Percentiles rank a stretch among this genome's conserved stretches.
phyloP scores from a whole-genome alignment of 2,797 vertebrate species.

The Muraenolepis orangiensis region DNA sequence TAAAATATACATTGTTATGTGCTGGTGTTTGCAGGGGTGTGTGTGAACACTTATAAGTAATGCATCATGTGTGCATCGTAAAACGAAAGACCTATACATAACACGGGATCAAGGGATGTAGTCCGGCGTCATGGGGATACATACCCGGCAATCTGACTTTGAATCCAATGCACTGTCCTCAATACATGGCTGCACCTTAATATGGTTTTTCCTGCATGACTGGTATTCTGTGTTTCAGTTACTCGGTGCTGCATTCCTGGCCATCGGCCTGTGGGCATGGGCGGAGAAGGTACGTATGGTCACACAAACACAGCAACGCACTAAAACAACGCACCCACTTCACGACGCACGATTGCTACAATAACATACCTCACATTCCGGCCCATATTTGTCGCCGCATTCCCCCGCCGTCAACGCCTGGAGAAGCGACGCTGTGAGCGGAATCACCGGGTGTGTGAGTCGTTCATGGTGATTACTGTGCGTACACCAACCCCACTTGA shows the following conservation, averaged over 20 bases:
- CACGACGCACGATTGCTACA: slow-evolving; percentile 18
- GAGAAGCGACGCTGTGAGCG: slow-evolving; percentile 2
- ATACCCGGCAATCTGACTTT: not conserved
- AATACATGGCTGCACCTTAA: slow-evolving; percentile 19
- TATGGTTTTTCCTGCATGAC: slow-evolving; percentile 22
- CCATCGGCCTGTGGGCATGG: slow-evolving; percentile 92
- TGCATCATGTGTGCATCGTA: not conserved
- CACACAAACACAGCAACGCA: slow-evolving; percentile 23
- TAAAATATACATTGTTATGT: too few species aligned
- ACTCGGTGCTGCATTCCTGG: slow-evolving; percentile 87
- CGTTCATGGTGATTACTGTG: not conserved
- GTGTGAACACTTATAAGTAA: not conserved
- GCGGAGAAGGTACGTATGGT: slow-evolving; percentile 85
- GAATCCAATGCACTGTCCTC: not conserved
- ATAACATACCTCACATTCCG: slow-evolving; percentile 56
- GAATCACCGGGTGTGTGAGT: not conserved
- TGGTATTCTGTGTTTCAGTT: slow-evolving; percentile 77
- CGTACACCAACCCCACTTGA: not conserved
- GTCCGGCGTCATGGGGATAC: not conserved
- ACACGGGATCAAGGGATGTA: not conserved
- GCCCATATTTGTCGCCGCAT: not conserved
- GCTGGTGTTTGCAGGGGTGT: not conserved
- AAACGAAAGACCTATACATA: not conserved
- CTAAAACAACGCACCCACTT: not conserved
- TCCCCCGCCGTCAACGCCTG: slow-evolving; percentile 16